These are phyloP conservation scores for Drosophila guanche DNA, from an alignment of 1,140 invertebrate genomes.

Conservation along the genomic window DNA sequence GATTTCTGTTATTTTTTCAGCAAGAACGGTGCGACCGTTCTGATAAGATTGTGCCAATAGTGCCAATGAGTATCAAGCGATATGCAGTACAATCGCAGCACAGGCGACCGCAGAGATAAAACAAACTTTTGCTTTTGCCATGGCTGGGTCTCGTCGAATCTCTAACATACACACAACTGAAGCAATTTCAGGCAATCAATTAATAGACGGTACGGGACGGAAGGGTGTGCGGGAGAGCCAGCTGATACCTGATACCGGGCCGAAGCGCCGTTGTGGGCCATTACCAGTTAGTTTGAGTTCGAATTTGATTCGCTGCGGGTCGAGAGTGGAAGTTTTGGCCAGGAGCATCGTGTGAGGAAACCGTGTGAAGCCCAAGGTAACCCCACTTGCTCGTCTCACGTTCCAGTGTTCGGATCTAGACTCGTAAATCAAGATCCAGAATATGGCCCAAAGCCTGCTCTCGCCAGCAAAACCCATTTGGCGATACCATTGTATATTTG, in stretches of 20 bases:
- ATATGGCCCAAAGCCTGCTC: slow-evolving; percentile 32
- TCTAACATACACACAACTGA: slow-evolving; percentile 28
- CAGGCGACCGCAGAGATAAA: slow-evolving; percentile 41
- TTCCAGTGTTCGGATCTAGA: slow-evolving; percentile 7
- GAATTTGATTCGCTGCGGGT: slow-evolving; percentile 72
- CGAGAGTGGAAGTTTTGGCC: slow-evolving; percentile 54
- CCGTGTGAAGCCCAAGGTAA: slow-evolving; percentile 35
- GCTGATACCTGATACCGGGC: slow-evolving; percentile 47
- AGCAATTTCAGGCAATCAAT: slow-evolving; percentile 75
- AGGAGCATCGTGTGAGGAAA: slow-evolving; percentile 25
- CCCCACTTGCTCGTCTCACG: not conserved
- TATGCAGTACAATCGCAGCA: slow-evolving; percentile 36
- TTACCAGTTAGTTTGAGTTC: slow-evolving; percentile 68
- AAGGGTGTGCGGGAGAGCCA: slow-evolving; percentile 27
- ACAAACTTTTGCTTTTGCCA: slow-evolving; percentile 58
- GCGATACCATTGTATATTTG: slow-evolving; percentile 1
- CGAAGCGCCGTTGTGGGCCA: slow-evolving; percentile 32
- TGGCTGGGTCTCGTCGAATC: slow-evolving; percentile 19
- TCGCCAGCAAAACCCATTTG: not conserved
- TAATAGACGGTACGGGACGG: slow-evolving; percentile 47
- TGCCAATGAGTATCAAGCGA: slow-evolving; percentile 50
- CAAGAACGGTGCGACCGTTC: not conserved
- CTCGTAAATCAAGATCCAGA: slow-evolving; percentile 59
- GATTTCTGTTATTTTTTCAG: slow-evolving; percentile 4
- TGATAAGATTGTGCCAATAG: slow-evolving; percentile 50